Conservation (phyloP, 2,888 invertebrate species). For the Cecidostiba fungosa region DNA sequence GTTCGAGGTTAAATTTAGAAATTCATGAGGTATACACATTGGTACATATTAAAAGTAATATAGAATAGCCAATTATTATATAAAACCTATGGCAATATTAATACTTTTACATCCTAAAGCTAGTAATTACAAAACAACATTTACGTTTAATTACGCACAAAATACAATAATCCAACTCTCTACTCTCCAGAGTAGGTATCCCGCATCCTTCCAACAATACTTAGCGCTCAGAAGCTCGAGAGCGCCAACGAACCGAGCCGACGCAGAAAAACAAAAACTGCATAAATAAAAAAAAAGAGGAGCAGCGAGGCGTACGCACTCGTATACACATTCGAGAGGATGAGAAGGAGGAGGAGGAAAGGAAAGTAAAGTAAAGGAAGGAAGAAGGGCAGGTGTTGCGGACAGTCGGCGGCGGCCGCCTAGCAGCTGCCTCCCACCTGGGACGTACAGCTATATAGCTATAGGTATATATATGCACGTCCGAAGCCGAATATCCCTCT, state of each 20-base stretch:
- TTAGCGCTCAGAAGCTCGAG: background rate
- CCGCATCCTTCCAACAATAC: background rate
- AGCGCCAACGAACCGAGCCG: background rate
- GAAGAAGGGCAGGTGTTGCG: conserved; percentile 77
- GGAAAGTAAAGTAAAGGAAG: conserved; percentile 61
- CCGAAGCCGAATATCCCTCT: conserved; percentile 42
- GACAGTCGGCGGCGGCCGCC: conserved; percentile 71
- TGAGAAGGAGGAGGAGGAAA: conserved; percentile 28
- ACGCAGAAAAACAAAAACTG: background rate
- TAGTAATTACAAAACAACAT: too few species aligned
- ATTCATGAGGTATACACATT: too few species aligned
- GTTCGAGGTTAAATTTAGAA: too few species aligned
- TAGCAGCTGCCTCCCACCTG: conserved; percentile 80
- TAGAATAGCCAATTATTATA: too few species aligned
- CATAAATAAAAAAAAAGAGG: conserved; percentile 22
- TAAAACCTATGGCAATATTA: too few species aligned
- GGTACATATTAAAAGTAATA: too few species aligned
- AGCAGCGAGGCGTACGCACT: conserved; percentile 17
- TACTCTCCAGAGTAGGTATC: background rate
- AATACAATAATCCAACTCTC: too few species aligned
- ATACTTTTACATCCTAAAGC: too few species aligned
- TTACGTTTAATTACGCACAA: too few species aligned
- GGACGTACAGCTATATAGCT: conserved; percentile 66
- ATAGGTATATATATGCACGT: background rate
- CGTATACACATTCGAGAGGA: background rate